These are phyloP conservation scores for Arctocebus calabarensis DNA, from an alignment of 2,797 vertebrate genomes.

Conservation along the genomic window DNA sequence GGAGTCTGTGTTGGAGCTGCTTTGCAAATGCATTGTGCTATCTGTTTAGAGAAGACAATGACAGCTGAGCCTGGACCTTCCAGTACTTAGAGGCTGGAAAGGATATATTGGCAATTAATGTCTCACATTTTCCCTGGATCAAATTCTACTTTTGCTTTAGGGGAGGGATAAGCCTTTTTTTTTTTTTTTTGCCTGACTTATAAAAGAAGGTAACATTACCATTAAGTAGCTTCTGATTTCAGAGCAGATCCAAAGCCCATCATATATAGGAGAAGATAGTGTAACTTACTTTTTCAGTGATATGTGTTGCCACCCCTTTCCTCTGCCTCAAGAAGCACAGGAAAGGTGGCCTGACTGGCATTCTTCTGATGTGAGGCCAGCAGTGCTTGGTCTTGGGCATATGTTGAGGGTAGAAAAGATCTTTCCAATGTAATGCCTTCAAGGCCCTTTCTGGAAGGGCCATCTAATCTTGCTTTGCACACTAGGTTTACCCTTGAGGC, in stretches of 20 bases:
- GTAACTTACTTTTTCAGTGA: slow-evolving; percentile 15
- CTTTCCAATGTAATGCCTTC: background rate
- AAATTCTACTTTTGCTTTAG: slow-evolving; percentile 54
- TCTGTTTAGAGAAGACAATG: background rate
- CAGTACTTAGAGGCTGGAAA: background rate
- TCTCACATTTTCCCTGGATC: background rate
- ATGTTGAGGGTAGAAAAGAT: background rate
- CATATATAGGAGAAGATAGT: background rate
- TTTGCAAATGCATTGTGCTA: background rate
- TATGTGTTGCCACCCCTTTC: slow-evolving; percentile 35
- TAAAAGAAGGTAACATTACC: background rate
- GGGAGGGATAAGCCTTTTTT: slow-evolving; percentile 5
- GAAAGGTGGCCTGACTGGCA: slow-evolving; percentile 59
- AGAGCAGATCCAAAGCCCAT: slow-evolving; percentile 1
- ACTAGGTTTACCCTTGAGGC: background rate
- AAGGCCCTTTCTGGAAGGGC: background rate
- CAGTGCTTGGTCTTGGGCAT: background rate
- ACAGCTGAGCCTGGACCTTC: background rate
- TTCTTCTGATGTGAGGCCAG: slow-evolving; percentile 37
- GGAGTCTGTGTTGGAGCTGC: background rate
- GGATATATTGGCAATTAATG: background rate
- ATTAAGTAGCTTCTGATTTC: slow-evolving; percentile 7
- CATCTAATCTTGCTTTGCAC: background rate
- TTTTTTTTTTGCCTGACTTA: slow-evolving; percentile 46
- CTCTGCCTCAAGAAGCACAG: slow-evolving; percentile 55